Evolutionary conservation across 2,888 invertebrate genomes (phyloP), one percentile per base, ranked within the genome.

Genomic region (Cerceris rybyensis): DNA sequence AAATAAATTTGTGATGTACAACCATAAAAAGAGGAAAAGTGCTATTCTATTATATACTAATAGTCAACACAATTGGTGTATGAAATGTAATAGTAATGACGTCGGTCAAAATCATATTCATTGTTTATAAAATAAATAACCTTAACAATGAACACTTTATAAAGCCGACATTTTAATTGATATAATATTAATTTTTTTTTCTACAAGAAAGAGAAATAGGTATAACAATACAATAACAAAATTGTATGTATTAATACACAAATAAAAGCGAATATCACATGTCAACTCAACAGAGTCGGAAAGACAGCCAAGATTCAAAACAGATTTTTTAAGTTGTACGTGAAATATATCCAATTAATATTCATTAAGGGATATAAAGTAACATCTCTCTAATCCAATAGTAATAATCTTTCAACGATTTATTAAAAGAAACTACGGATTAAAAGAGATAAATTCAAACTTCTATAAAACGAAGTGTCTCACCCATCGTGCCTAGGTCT

Each of bases 401-500:
- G 14, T 28, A n/a, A n/a, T 68, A 42, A 42, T 68, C 78, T 42
- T 49, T 72, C 42, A 11, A 14, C 7, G 63, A 65, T 39, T 78
- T 42, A 46, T 66, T 16, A 49, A 5, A 4, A 8, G 13, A 79
- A 83, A 76, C 64, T 17, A 43, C 41, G 52, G 88, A 91, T 90
- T 88, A 41, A 85, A 73, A 78, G 65, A 64, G 90, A 90, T 91
- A 78, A 72, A 81, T 80, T 65, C 66, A 78, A 78, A 77, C 60
- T 64, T 66, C 67, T 17, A 68, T 67, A 79, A 76, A 80, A 82
- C 67, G 17, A 50, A 69, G 57, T 41, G 69, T 87, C 91, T 91
- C 82, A 91, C 91, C 91, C 91, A 91, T 91, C 80, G 86, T 88
- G 88, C 72, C 82, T 78, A 72, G 79, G 71, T 77, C 73, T 61